Conservation (phyloP, 2,113 vertebrate genomes). For the Eulemur rufifrons region DNA sequence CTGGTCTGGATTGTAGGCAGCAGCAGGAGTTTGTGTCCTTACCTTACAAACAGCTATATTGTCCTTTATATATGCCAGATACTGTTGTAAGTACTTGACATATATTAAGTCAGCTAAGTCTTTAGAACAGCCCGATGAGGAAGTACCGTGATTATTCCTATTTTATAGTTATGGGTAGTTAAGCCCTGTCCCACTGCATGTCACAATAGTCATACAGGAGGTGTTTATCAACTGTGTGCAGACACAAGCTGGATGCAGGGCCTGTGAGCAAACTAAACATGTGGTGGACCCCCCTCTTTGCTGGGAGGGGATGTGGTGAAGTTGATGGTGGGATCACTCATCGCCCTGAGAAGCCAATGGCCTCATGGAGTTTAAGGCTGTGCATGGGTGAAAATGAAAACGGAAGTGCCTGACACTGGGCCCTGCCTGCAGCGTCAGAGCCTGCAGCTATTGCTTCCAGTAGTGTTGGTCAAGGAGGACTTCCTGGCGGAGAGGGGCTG, state of each 20-base stretch:
- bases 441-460: background rate
- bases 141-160: background rate
- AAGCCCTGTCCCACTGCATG: background rate
- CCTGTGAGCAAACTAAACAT: background rate
- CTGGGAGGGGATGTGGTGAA: background rate
- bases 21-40: background rate
- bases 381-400: background rate
- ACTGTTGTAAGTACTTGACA: background rate
- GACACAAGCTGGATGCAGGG: background rate
- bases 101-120: background rate
- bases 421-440: background rate
- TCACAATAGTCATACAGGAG: background rate
- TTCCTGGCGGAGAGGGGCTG: background rate
- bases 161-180: background rate
- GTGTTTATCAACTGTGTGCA: background rate
- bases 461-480: background rate
- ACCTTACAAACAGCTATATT: background rate
- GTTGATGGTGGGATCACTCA: background rate
- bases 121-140: background rate
- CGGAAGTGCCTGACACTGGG: fast-evolving
- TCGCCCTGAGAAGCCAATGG: background rate
- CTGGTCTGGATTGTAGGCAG: background rate
- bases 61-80: background rate
- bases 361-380: background rate
- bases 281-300: background rate